These are phyloP conservation scores for Drosophila testacea DNA, from an alignment of 2,888 invertebrate species.

Conservation along the genomic window DNA sequence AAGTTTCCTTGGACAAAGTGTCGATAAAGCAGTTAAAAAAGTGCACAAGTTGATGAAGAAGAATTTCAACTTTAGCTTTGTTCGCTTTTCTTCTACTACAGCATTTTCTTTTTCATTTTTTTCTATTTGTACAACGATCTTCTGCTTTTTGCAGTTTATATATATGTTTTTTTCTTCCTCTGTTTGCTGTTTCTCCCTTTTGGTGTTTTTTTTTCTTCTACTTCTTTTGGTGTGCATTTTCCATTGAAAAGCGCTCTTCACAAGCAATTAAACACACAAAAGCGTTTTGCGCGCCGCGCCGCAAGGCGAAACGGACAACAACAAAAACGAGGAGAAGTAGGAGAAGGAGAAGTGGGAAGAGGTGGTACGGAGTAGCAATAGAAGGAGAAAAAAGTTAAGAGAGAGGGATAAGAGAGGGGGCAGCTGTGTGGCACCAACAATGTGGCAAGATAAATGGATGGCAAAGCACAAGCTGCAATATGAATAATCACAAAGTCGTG, in stretches of 20 bases:
- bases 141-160: constrained; percentile 14
- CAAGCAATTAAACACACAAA: constrained; percentile 85
- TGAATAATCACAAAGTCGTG: constrained; percentile 65
- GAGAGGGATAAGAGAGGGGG: background rate
- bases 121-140: constrained; percentile 2
- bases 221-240: constrained; percentile 59
- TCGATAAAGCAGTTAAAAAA: background rate
- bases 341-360: background rate
- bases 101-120: background rate
- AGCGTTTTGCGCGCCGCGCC: constrained; percentile 78
- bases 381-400: background rate
- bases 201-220: constrained; percentile 28
- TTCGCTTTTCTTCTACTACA: background rate
- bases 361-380: background rate
- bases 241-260: constrained; percentile 83
- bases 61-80: background rate
- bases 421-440: constrained; percentile 56
- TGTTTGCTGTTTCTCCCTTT: constrained; percentile 15
- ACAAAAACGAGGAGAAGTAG: constrained; percentile 2
- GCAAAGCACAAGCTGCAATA: constrained; percentile 72
- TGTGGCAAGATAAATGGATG: constrained; percentile 77
- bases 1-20: constrained; percentile 2
- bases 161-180: constrained; percentile 6
- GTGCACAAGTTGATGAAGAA: constrained; percentile 1
- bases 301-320: constrained; percentile 65